A percentile compares a stretch with the other conserved stretches of the same genome.
Conservation (phyloP, 2,888 invertebrate species). For the Rhagium mordax region DNA sequence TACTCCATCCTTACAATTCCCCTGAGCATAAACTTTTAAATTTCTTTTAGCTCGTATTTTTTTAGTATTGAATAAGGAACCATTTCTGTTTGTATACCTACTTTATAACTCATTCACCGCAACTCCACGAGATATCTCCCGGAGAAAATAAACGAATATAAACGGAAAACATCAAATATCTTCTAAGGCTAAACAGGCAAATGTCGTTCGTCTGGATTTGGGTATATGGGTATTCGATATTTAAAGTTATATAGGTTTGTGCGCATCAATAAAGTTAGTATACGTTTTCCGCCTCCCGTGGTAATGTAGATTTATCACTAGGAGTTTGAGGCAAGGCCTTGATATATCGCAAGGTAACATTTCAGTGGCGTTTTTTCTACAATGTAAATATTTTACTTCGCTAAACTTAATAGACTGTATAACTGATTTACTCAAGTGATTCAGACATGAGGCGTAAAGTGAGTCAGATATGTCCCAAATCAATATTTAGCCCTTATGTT, state of each 20-base stretch:
- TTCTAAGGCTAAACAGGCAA: slow-evolving; percentile 18
- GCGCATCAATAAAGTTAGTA: slow-evolving; percentile 19
- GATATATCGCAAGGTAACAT: slow-evolving; percentile 25
- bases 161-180: slow-evolving; percentile 18
- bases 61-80: no score
- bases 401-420: not conserved
- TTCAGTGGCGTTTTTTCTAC: slow-evolving; percentile 9
- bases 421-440: not conserved
- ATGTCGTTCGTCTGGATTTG: slow-evolving; percentile 27
- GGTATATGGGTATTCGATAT: slow-evolving; percentile 25
- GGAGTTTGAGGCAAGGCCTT: slow-evolving; percentile 1
- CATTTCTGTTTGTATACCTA: not conserved
- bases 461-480: no score
- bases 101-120: not conserved
- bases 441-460: no score
- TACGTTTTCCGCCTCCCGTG: slow-evolving; percentile 17
- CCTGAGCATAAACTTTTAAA: no score
- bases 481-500: no score
- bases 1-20: no score
- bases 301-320: slow-evolving; percentile 30
- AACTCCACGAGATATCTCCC: not conserved
- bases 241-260: slow-evolving; percentile 29
- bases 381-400: slow-evolving; percentile 4
- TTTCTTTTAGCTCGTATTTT: no score
- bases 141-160: slow-evolving; percentile 22